Evolutionary conservation across 2,888 invertebrate species (phyloP), one percentile per base, ranked within the genome.

Genomic region (Onthophagus sagittarius): DNA sequence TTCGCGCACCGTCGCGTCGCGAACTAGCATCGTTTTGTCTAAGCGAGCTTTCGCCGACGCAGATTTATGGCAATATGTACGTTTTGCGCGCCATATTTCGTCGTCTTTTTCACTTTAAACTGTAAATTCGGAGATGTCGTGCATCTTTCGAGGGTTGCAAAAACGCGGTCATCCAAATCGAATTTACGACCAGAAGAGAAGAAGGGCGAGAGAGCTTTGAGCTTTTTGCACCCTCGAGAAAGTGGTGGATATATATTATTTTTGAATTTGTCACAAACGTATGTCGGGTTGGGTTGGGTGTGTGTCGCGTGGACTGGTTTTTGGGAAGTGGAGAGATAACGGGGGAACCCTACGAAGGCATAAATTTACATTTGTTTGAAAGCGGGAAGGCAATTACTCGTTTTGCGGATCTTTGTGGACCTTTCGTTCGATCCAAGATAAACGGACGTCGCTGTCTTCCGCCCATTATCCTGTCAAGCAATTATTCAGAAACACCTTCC

Each of bases 131-230:
- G 73, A 81, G 80, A 78, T 78, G 80, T 82, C 81, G 81, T 80
- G 77, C 79, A 77, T 77, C 79, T 78, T 80, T 80, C 81, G 81
- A 74, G 67, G 65, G 71, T 15, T 67, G 71, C 67, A 70, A 65
- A 15, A 70, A 77, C 78, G 81, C 80, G 84, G 84, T 84, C 84
- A 83, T 83, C 83, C 78, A 82, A 84, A 84, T 84, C 83, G 81
- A 84, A 84, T 84, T 84, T 84, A 83, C 83, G 82, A 79, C 79
- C 78, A 75, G 77, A 76, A 81, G 81, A 81, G 83, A 67, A 62
- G 71, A 31, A 67, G 73, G 53, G 53, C 70, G 73, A 82, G 79
- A 80, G 80, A 82, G 80, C 79, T 79, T 79, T 77, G 77, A 76
- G 78, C 75, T 62, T 77, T 74, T 75, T 23, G 67, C 32, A 23